These are phyloP conservation scores for Aphidoletes aphidimyza DNA, from an alignment of 2,888 invertebrate species.

Conservation along the genomic window DNA sequence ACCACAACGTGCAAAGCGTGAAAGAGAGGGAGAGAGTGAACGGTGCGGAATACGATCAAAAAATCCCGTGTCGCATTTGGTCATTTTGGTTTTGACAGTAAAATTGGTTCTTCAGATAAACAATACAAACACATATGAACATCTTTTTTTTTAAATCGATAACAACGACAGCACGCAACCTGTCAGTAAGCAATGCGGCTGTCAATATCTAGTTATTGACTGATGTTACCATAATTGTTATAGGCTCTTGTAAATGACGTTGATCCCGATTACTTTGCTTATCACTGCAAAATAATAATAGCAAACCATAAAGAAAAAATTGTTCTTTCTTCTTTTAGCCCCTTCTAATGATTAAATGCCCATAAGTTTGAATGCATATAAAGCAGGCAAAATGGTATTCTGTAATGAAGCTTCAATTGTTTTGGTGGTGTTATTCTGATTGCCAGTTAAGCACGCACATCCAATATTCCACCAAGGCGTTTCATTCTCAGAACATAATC, in stretches of 20 bases:
- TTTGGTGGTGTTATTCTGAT: background rate
- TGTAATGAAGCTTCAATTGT: background rate
- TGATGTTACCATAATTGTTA: background rate
- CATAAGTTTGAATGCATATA: background rate
- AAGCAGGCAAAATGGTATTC: background rate
- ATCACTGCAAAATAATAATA: background rate
- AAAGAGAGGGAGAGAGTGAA: too few relatives aligned
- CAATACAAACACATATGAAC: background rate
- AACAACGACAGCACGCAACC: background rate
- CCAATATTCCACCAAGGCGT: background rate
- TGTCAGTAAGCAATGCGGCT: background rate
- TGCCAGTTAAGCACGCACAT: conserved; percentile 6
- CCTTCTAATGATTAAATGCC: background rate
- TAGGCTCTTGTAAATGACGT: background rate
- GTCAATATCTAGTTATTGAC: background rate
- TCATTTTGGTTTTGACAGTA: background rate
- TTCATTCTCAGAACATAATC: background rate
- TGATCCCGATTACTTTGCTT: background rate
- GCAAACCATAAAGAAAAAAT: background rate
- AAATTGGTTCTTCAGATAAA: background rate
- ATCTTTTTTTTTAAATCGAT: background rate
- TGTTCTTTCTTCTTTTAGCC: background rate
- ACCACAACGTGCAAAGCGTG: too few relatives aligned
- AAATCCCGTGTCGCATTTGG: background rate
- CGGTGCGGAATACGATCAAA: too few relatives aligned